Percentiles rank a stretch among this genome's conserved stretches.
Conservation (phyloP, 2,797 vertebrate genomes). For the Bradypodion ventrale region DNA sequence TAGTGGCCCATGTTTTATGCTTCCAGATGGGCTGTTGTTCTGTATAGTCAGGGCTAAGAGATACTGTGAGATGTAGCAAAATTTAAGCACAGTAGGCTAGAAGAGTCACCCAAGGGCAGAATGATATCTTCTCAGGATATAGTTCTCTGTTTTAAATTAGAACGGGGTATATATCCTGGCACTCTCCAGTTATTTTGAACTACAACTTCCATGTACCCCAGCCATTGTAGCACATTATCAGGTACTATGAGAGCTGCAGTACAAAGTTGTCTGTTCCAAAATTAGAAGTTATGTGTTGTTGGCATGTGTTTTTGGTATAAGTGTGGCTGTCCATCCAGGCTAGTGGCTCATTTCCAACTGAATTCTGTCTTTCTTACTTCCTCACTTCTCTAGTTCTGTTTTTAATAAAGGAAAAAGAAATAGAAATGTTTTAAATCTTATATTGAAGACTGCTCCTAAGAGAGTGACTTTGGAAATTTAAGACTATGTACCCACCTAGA, state of each 20-base stretch:
- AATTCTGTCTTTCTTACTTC: neutral
- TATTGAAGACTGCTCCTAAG: too few species aligned
- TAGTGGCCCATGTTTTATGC: too few species aligned
- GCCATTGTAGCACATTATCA: neutral
- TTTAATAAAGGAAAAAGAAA: neutral
- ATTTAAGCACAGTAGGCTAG: neutral
- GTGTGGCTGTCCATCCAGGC: neutral
- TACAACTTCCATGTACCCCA: neutral
- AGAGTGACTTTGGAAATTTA: neutral
- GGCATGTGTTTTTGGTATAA: neutral
- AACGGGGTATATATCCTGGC: too few species aligned
- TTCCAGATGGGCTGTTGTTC: neutral
- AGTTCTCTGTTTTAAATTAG: neutral
- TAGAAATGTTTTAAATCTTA: too few species aligned
- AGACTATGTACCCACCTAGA: neutral
- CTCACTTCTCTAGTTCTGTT: rapidly evolving
- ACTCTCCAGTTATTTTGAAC: too few species aligned
- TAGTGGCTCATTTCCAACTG: neutral
- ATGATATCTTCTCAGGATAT: neutral
- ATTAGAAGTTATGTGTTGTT: neutral
- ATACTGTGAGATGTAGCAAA: neutral
- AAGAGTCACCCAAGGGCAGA: neutral
- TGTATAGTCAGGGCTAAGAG: neutral
- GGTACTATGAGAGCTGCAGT: neutral
- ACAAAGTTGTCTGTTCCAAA: neutral